Conservation (phyloP, 1,140 invertebrate genomes). For the Bombus affinis region DNA sequence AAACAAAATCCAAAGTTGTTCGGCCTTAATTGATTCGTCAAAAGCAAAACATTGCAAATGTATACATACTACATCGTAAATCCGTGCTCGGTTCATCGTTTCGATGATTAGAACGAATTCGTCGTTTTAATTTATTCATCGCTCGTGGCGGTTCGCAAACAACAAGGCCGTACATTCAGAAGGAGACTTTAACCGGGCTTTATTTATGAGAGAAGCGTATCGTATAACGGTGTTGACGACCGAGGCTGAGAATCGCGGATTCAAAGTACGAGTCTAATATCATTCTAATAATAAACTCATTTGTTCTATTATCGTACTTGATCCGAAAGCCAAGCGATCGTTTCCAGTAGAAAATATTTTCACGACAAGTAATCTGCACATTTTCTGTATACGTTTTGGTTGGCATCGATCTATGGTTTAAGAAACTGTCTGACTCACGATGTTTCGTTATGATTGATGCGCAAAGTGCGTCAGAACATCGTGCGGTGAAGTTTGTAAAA, state of each 20-base stretch:
- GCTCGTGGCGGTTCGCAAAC: no score
- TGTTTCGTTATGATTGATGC: background rate
- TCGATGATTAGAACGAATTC: background rate
- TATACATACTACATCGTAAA: background rate
- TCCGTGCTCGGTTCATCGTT: background rate
- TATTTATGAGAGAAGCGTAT: constrained; percentile 7
- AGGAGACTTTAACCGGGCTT: background rate
- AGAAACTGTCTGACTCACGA: background rate
- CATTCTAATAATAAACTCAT: background rate
- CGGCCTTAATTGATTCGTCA: background rate
- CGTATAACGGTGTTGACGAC: background rate
- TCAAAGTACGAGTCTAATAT: constrained; percentile 15
- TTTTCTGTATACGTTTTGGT: background rate
- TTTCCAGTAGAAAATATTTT: background rate
- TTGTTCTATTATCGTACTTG: background rate
- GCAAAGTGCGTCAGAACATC: background rate
- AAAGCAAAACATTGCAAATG: no score
- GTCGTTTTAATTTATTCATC: background rate
- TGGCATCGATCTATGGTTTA: background rate
- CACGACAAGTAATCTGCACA: no score
- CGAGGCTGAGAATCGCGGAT: background rate
- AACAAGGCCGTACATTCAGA: background rate
- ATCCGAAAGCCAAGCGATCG: background rate
- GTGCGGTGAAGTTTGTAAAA: background rate
- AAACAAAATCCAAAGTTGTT: background rate